Evolutionary conservation across 1,140 invertebrate genomes (phyloP), one percentile per base, ranked within the genome.

Genomic region (Platorchestia sp.): DNA sequence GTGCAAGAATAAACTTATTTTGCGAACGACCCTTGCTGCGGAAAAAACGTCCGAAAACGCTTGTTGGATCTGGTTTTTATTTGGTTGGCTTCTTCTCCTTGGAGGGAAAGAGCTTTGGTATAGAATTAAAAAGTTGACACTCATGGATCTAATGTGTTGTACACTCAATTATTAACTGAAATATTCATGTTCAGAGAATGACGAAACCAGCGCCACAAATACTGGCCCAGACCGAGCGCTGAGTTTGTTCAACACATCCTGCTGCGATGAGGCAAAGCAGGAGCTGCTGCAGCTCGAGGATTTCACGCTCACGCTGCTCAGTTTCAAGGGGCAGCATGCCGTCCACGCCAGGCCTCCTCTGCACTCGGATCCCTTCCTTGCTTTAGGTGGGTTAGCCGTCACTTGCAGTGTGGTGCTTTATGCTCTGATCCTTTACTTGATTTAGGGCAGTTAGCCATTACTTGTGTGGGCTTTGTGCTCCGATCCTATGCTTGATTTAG

Each of bases 251-350:
- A 93, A 45, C 91, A 36, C 91, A 0, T 45, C 43, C 0, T 47
- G 43, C 43, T 93, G 91, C 40, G 91, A 93, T 44, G 91, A 93
- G 91, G 91, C 40, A 1, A 93, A 93, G 91, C 44, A 93, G 45
- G 91, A 93, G 45, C 91, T 93, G 91, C 91, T 93, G 43, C 91
- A 93, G 45, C 91, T 93, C 1, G 91, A 93, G 45, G 91, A 93
- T 44, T 93, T 44, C 45, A 93, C 91, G 5, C 45, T 93, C 43
- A 93, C 91, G 91, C 91, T 93, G 36, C 91, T 93, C 6, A 93
- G 91, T 44, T 93, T 93, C 91, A 45, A 47, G 40, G 91, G 91
- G 7, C 91, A 93, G 91, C 91, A 93, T 44, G 91, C 91, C 1
- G 91, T 93, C 0, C 91, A 93, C 91, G 43, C 91, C 6, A 42